Evolutionary conservation across 2,113 vertebrate genomes (phyloP), one percentile per base, ranked within the genome.

Genomic region (Indicator indicator): DNA sequence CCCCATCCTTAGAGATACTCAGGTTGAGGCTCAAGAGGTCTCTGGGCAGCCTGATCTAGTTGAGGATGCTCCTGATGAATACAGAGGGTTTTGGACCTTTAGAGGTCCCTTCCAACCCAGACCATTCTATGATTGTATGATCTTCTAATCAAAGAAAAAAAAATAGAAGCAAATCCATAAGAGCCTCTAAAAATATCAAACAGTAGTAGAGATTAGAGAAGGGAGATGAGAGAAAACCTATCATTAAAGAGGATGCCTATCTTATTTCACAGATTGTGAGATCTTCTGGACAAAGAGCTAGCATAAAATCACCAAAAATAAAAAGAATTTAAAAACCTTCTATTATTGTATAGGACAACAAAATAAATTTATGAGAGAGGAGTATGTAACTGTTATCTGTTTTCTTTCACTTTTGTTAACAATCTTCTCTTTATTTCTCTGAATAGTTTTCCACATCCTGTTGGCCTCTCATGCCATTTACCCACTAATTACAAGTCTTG

Each of bases 251-350:
- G 67, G 19, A 2, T 28, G 11, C 17, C 28, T 90, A 6, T n/a
- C 8, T 28, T 28, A 33, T 24, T n/a, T 84, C 40, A 52, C 15
- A 75, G 15, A 6, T 56, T 26, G 33, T 40, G 6, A 70, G 6
- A 93, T 7, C 9, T 48, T 67, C 26, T 54, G 8, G 6, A 48
- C 30, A 86, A 2, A 69, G 44, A 85, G 42, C 14, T 32, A 56
- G 33, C 9, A 7, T 13, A 67, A 82, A 80, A n/a, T 44, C 5
- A 20, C 12, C 21, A 52, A 52, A 26, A 52, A 52, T 16, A 18
- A 18, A 73, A 30, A 44, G 80, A 24, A 4, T 0, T 0, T 1
- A 17, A 4, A 74, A 75, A 0, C 2, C 18, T 75, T 65, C 6
- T 72, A 6, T 60, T 75, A 50, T 26, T 52, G 23, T 52, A 24